Conservation (phyloP, 2,113 vertebrate species). For the Engystomops pustulosus region DNA sequence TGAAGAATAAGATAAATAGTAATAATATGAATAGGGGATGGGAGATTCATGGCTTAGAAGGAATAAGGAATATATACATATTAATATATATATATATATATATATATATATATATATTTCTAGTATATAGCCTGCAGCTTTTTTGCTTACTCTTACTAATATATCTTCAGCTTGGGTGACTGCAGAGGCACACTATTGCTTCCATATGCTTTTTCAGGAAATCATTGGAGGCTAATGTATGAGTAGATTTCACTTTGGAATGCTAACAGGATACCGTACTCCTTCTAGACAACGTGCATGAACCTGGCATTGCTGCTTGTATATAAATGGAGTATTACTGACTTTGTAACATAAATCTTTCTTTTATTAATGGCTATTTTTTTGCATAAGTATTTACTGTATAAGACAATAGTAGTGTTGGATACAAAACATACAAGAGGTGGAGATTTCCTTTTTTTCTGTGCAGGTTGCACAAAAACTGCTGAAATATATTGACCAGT, state of each 20-base stretch:
- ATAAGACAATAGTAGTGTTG: no score
- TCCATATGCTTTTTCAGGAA: constrained; percentile 92
- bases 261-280: constrained; percentile 81
- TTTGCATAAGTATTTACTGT: no score
- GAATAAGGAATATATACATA: background rate
- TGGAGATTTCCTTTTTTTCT: no score
- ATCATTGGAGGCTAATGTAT: constrained; percentile 75
- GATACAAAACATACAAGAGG: no score
- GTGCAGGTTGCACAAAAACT: no score
- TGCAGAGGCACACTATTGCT: constrained; percentile 82
- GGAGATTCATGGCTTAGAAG: no score
- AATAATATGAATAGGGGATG: background rate
- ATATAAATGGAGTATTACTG: background rate
- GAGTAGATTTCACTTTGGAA: constrained; percentile 87
- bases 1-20: background rate
- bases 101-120: background rate
- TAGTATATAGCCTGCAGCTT: constrained; percentile 38
- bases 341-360: background rate
- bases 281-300: constrained; percentile 70
- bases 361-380: no score
- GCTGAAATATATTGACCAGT: no score
- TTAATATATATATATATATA: constrained; percentile 1
- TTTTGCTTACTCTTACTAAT: constrained; percentile 54
- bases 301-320: background rate
- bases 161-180: constrained; percentile 72